Evolutionary conservation across 2,888 invertebrate species (phyloP).

Genomic region (Polietes domitor): DNA sequence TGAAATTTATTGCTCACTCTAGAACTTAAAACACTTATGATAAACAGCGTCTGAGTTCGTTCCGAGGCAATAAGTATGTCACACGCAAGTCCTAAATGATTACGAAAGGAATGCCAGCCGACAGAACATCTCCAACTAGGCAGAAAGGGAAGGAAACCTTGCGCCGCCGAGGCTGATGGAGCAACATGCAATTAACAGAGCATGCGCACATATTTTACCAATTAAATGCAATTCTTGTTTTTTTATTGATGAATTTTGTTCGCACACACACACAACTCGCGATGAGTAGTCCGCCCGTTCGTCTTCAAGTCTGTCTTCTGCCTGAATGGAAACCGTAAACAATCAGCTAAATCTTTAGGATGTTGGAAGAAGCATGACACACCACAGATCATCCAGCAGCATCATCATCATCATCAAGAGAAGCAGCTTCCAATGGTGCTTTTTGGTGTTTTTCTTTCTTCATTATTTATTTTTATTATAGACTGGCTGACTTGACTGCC

Average conservation of each 20-base stretch:
- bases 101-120: not conserved
- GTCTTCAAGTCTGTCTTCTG: not conserved
- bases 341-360: slow-evolving; percentile 55
- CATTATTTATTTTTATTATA: not conserved
- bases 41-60: slow-evolving; percentile 17
- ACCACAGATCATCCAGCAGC: slow-evolving; percentile 55
- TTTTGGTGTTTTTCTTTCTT: too few species aligned
- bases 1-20: slow-evolving; percentile 23
- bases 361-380: slow-evolving; percentile 44
- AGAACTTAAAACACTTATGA: slow-evolving; percentile 19
- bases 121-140: not conserved
- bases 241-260: slow-evolving; percentile 21
- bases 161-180: not conserved
- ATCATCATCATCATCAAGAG: not conserved
- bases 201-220: slow-evolving; percentile 59
- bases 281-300: not conserved
- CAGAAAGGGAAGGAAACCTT: not conserved
- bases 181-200: slow-evolving; percentile 55
- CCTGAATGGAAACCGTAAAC: slow-evolving; percentile 25
- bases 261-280: not conserved
- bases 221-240: slow-evolving; percentile 36
- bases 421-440: slow-evolving; percentile 50
- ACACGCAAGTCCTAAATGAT: slow-evolving; percentile 17
- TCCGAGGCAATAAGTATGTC: slow-evolving; percentile 17
- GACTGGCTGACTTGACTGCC: not conserved